phyloP scores from a whole-genome alignment of 2,113 vertebrate species.

The Chaetorhynchus papuensis region DNA sequence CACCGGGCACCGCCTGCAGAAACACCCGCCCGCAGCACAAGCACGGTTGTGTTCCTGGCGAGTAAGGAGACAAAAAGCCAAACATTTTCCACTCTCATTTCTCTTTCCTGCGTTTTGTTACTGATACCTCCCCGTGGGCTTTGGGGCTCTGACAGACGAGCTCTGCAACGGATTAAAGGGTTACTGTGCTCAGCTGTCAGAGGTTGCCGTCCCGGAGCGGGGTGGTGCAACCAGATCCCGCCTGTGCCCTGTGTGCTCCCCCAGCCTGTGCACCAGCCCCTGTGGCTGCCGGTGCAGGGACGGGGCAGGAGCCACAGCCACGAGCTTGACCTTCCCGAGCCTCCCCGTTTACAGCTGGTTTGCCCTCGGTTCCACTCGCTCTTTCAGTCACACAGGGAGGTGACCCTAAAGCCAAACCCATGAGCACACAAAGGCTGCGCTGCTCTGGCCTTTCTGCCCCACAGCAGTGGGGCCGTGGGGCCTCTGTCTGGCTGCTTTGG shows the following conservation, averaged over 20 bases:
- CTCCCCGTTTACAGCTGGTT: accelerated
- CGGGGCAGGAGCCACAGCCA: neutral
- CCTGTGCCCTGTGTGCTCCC: neutral
- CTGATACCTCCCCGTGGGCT: conserved; percentile 57
- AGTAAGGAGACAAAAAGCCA: conserved; percentile 50
- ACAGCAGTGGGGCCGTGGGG: neutral
- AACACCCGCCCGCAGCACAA: neutral
- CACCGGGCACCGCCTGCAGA: neutral
- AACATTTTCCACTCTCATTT: conserved; percentile 59
- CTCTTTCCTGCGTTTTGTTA: conserved; percentile 59
- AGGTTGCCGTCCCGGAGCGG: conserved; percentile 2
- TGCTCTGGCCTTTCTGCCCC: neutral
- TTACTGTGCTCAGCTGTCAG: conserved; percentile 65
- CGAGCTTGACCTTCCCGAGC: neutral
- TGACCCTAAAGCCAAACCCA: neutral
- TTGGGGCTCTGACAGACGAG: conserved; percentile 61
- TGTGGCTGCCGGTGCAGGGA: neutral
- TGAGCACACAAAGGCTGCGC: accelerated
- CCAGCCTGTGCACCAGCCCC: neutral
- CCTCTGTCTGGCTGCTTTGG: accelerated
- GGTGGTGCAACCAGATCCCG: conserved; percentile 18
- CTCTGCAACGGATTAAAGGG: conserved; percentile 62
- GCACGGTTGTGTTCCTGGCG: conserved; percentile 1
- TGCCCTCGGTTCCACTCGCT: neutral
- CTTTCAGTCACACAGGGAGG: neutral